Evolutionary conservation across 2,113 vertebrate genomes (phyloP), one percentile per base, ranked within the genome.

Genomic region (Leiothrix lutea): DNA sequence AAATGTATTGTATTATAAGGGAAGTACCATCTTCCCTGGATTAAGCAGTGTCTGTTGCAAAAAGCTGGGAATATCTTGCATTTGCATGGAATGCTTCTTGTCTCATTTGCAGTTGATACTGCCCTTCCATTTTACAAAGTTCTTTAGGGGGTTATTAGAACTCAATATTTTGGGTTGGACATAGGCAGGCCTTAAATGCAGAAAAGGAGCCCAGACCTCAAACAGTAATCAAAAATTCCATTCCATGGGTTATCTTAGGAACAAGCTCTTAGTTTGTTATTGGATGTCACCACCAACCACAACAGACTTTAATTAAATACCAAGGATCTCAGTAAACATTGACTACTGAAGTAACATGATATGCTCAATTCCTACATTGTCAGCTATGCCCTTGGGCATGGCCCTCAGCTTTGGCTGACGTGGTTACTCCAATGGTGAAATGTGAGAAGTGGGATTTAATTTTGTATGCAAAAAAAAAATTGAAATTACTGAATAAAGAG

Each of bases 271-370:
- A 21, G 14, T 77, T 80, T 58, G 9, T 58, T 81, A 17, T 29
- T 31, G 60, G 62, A 66, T 86, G 47, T 47, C 42, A 15, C n/a
- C 3, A 0, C 64, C 24, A 53, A 3, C 31, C 11, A 40, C 31
- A 71, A 31, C 3, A 48, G 16, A n/a, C 33, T 94, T 70, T 26
- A 51, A 69, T 84, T 80, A 58, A 64, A 57, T 24, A 57, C 13
- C 28, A 57, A 60, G 67, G 29, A 86, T 51, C 35, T 74, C 48
- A 82, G 38, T 70, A 78, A 53, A 14, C 42, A 13, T 14, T 78
- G 48, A 71, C 12, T 74, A 45, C 56, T 0, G 0, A 64, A 74
- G 26, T 2, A 2, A 17, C 7, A 6, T 13, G 15, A 26, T 31
- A 11, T 79, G 26, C 51, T 80, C 75, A 40, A 10, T 28, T 60